Percentiles rank a stretch among this genome's conserved stretches.
phyloP scores from a whole-genome alignment of 2,797 vertebrate species.

The Crenichthys baileyi region DNA sequence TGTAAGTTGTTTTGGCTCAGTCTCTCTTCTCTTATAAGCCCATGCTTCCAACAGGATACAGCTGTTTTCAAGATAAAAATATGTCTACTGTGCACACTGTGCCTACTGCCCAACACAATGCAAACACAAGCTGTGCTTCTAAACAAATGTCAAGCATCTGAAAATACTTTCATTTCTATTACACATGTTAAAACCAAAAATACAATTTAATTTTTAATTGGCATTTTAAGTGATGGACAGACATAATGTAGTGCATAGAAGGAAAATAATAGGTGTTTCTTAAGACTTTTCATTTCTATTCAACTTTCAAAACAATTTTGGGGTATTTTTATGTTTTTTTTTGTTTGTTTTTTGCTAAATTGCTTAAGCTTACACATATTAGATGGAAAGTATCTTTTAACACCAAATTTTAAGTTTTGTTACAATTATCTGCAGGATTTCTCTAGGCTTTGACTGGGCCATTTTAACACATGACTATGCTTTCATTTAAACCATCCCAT shows the following conservation, averaged over 20 bases:
- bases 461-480: background rate
- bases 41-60: background rate
- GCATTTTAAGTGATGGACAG: background rate
- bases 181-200: background rate
- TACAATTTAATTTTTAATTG: background rate
- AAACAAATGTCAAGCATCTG: background rate
- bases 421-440: background rate
- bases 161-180: background rate
- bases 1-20: background rate
- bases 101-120: background rate
- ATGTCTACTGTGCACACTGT: background rate
- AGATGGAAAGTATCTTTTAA: background rate
- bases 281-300: background rate
- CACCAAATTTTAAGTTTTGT: too few relatives aligned
- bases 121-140: background rate
- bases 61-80: slow-evolving; percentile 6
- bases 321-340: background rate
- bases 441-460: background rate
- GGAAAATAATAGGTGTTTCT: too few relatives aligned
- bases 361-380: background rate
- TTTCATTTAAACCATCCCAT: too few relatives aligned
- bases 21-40: background rate
- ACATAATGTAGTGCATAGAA: too few relatives aligned
- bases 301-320: background rate
- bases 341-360: background rate